phyloP scores from a whole-genome alignment of 2,113 vertebrate species.

The Mugil cephalus region DNA sequence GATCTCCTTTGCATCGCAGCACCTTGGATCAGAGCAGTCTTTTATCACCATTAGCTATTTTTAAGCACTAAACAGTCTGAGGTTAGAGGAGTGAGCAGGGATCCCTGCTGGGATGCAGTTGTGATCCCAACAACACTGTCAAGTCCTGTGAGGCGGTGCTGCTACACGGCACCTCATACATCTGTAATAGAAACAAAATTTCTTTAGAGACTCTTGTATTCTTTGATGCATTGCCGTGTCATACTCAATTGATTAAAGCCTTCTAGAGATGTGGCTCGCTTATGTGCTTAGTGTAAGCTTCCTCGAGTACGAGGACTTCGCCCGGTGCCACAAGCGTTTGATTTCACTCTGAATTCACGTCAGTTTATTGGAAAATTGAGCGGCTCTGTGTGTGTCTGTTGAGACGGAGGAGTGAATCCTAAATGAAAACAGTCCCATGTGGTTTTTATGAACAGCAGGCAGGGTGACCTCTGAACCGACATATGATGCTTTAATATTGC shows the following conservation, averaged over 20 bases:
- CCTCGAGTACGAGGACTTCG: conserved; percentile 46
- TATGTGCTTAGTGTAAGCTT: conserved; percentile 54
- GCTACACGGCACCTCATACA: conserved; percentile 43
- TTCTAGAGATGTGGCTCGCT: conserved; percentile 43
- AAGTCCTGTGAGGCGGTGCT: conserved; percentile 57
- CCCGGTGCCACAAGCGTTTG: conserved; percentile 38
- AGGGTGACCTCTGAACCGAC: conserved; percentile 73
- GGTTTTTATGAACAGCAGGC: conserved; percentile 69
- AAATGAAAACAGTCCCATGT: conserved; percentile 74
- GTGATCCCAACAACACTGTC: conserved; percentile 62
- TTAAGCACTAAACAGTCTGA: conserved; percentile 52
- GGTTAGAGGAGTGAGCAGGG: conserved; percentile 50
- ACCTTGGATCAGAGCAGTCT: conserved; percentile 8
- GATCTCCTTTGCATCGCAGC: conserved; percentile 27
- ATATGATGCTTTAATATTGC: conserved; percentile 74
- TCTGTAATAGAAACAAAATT: conserved; percentile 56
- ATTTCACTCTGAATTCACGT: conserved; percentile 56
- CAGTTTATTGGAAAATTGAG: conserved; percentile 57
- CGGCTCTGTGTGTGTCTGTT: conserved; percentile 26
- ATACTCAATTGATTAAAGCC: conserved; percentile 51
- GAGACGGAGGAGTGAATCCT: conserved; percentile 48
- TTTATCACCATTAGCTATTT: conserved; percentile 59
- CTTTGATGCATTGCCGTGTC: conserved; percentile 43
- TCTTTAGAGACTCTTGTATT: conserved; percentile 50
- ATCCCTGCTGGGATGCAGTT: conserved; percentile 65